Conservation (phyloP, 53 echinoderm and acorn worm genomes). For the Hippasteria phrygiana region DNA sequence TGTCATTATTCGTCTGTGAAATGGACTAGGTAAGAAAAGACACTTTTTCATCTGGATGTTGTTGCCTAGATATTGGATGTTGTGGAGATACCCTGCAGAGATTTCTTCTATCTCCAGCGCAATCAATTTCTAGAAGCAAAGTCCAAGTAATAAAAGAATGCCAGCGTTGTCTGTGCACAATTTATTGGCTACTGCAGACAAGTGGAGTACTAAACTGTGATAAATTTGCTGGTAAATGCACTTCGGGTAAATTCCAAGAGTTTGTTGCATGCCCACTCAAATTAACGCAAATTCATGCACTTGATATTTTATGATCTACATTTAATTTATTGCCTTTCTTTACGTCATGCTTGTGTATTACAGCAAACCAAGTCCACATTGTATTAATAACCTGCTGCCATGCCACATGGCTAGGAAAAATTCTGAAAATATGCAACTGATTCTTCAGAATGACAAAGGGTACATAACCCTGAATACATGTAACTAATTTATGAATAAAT, state of each 20-base stretch:
- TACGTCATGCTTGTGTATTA: not conserved
- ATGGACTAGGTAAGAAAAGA: not conserved
- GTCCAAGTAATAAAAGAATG: slow-evolving; percentile 6
- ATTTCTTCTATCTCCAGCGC: not conserved
- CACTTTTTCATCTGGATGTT: not conserved
- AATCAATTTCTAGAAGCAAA: slow-evolving; percentile 23
- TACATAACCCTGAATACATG: no score
- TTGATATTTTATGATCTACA: not conserved
- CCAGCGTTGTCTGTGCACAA: not conserved
- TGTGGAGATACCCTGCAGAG: not conserved
- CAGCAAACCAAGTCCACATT: no score
- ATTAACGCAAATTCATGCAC: not conserved
- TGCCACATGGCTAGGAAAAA: no score
- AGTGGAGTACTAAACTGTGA: not conserved
- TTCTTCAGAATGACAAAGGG: no score
- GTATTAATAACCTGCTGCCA: no score
- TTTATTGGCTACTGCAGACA: not conserved
- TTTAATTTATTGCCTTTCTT: not conserved
- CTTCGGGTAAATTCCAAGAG: not conserved
- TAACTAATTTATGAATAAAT: no score
- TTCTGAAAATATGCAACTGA: no score
- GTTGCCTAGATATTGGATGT: not conserved
- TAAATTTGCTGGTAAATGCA: not conserved
- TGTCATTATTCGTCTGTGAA: not conserved
- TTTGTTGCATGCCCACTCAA: not conserved